phyloP scores from a whole-genome alignment of 1,140 invertebrate genomes.

The Bombus soroeensis region DNA sequence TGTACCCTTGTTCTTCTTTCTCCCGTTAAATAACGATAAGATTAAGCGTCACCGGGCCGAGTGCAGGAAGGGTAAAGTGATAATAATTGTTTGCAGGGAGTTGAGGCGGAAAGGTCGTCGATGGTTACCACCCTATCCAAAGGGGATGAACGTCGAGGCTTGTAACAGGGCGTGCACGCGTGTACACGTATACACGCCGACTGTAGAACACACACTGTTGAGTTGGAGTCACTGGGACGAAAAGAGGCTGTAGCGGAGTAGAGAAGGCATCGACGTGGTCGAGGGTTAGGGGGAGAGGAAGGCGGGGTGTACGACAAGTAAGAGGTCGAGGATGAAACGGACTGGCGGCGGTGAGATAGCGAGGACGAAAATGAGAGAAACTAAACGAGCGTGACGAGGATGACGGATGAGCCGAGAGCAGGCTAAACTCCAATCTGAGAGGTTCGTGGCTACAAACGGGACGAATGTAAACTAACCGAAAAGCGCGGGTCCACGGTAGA shows the following conservation, averaged over 20 bases:
- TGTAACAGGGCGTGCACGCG: not conserved
- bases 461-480: conserved; percentile 42
- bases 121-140: conserved; percentile 40
- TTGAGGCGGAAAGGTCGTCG: conserved; percentile 55
- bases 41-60: conserved; percentile 72
- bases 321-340: conserved; percentile 46
- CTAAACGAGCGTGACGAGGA: conserved; percentile 40
- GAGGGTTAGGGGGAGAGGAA: conserved; percentile 15
- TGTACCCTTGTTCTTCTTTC: conserved; percentile 10
- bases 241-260: conserved; percentile 20
- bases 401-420: conserved; percentile 29
- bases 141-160: conserved; percentile 37
- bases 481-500: not conserved
- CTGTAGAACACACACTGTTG: not conserved
- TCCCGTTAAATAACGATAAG: conserved; percentile 65
- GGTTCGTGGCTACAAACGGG: conserved; percentile 36
- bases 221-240: conserved; percentile 24
- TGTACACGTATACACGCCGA: conserved; percentile 22
- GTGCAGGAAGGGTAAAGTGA: conserved; percentile 72
- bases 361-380: conserved; percentile 38
- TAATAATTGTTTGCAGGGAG: conserved; percentile 73
- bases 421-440: conserved; percentile 45
- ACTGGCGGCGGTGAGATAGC: conserved; percentile 12
- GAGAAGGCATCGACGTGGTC: conserved; percentile 23
- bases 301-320: conserved; percentile 25